Conservation (phyloP, 2,113 vertebrate genomes). For the Cygnus atratus region DNA sequence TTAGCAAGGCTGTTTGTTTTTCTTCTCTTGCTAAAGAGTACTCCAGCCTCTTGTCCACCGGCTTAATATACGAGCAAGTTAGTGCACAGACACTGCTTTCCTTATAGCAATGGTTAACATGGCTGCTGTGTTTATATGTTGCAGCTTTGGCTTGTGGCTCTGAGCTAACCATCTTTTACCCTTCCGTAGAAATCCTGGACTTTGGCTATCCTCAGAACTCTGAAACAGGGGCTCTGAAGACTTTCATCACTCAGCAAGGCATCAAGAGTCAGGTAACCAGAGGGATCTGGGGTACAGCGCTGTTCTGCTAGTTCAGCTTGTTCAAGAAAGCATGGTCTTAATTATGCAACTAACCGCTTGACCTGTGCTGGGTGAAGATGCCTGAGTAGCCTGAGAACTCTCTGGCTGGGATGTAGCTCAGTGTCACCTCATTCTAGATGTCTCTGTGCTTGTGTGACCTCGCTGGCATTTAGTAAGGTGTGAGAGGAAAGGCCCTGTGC, state of each 20-base stretch:
- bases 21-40: background rate
- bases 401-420: background rate
- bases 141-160: background rate
- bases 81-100: background rate
- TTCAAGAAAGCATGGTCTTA: background rate
- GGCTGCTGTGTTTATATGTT: background rate
- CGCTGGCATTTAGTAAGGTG: background rate
- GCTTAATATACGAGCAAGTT: background rate
- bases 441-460: background rate
- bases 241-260: slow-evolving; percentile 99
- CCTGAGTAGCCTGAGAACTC: background rate
- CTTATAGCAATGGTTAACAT: background rate
- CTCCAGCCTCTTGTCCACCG: accelerated
- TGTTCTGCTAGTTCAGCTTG: background rate
- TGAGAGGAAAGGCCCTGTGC: background rate
- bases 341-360: background rate
- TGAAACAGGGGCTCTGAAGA: slow-evolving; percentile 97
- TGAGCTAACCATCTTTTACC: slow-evolving; percentile 40
- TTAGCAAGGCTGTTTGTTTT: background rate
- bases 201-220: slow-evolving; percentile 99
- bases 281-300: background rate
- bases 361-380: background rate
- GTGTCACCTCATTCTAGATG: background rate
- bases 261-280: slow-evolving; percentile 95
- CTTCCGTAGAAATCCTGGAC: slow-evolving; percentile 92